Conservation (phyloP, 1,140 invertebrate species). For the Rhopalosiphum maidis region DNA sequence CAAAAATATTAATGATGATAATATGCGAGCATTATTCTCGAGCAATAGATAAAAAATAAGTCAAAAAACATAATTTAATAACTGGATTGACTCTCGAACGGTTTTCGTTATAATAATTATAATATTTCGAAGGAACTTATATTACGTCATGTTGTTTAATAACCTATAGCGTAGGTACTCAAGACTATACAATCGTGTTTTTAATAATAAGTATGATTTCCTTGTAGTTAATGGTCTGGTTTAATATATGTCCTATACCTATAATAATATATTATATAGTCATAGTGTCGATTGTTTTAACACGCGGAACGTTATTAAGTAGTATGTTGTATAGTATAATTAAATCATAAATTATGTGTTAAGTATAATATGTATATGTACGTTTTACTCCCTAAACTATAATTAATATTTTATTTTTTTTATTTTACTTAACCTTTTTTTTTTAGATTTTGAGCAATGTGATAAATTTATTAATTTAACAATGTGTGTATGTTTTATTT, state of each 20-base stretch:
- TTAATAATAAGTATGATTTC: neutral
- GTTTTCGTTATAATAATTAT: neutral
- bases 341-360: neutral
- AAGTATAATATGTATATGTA: no score
- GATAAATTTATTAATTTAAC: no score
- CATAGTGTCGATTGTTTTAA: neutral
- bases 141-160: neutral
- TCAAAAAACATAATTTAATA: neutral
- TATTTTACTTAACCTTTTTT: no score
- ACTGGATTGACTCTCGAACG: neutral
- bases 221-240: neutral
- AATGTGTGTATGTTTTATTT: no score
- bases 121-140: conserved; percentile 8
- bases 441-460: no score
- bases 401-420: neutral
- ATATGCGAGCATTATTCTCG: neutral
- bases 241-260: neutral
- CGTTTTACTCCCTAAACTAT: neutral
- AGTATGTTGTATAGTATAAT: neutral
- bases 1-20: neutral
- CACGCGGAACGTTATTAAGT: neutral
- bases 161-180: no score
- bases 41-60: neutral
- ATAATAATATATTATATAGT: neutral
- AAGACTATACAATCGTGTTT: neutral